Base-by-base conservation (phyloP, 1,140 invertebrate species). In the Gryllus bimaculatus region DNA sequence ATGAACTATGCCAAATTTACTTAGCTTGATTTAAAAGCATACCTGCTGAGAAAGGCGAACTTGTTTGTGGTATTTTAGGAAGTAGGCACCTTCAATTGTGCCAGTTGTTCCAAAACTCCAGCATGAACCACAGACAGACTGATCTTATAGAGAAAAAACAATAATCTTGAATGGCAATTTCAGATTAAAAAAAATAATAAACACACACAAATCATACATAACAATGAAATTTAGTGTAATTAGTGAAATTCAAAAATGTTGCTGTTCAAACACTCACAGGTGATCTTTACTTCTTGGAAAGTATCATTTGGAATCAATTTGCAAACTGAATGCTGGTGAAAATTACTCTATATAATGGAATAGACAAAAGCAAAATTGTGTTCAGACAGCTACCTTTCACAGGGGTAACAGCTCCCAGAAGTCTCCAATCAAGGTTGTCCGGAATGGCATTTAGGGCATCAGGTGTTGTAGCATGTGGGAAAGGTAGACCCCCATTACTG, bases 41-140 rank as follows among this genome's bases (percentile, higher is more conserved):
- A 89, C 89, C 86, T 96, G 95, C 84, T 97, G 94, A 8, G 95
- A 97, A 15, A 98, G 89, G 20, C 94, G 87, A 5, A 95, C 88
- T 79, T 97, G 87, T 83, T 94, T 90, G 4, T 94, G 91, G 82
- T 92, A 94, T 85, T 95, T 93, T 47, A 95, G 84, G 85, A 96
- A 98, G 83, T 93, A 92, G 0, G 95, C 95, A 10, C 97, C 96
- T 88, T 99, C 97, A 78, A 99, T 90, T 0, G 96, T 90, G 20
- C 97, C 97, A 80, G 95, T 93, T 0, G 96, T 97, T 73, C 96
- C 96, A 88, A 98, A 98, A 83, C 93, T 95, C 96, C 96, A 98
- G 84, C 97, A 99, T 12, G 95, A 97, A 6, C 97, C 97, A 87
- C 97, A 99, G 78, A 98, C 94, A 0, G 94, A 96, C 88, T 98